These are phyloP conservation scores for Selenia dentaria DNA, from an alignment of 2,888 invertebrate species.

Conservation along the genomic window DNA sequence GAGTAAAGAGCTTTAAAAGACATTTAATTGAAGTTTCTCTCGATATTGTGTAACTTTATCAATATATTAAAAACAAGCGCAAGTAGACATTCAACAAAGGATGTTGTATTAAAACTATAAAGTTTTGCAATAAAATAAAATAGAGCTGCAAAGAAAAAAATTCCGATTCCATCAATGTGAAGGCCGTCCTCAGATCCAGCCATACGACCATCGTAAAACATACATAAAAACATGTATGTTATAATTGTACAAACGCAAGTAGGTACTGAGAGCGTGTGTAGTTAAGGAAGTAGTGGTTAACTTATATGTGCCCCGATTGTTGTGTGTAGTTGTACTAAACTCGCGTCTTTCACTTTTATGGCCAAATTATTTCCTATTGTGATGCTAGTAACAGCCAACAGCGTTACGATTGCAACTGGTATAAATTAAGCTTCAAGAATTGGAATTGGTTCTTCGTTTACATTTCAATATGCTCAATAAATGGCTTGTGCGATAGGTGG, in stretches of 20 bases:
- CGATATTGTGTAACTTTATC: too few relatives aligned
- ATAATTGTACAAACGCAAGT: slow-evolving; percentile 23
- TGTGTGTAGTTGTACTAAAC: slow-evolving; percentile 20
- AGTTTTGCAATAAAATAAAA: too few relatives aligned
- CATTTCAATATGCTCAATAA: too few relatives aligned
- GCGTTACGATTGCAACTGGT: not conserved
- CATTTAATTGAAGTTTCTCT: too few relatives aligned
- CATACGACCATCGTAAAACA: slow-evolving; percentile 5
- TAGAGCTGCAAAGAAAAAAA: too few relatives aligned
- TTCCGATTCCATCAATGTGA: too few relatives aligned
- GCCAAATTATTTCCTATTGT: slow-evolving; percentile 42
- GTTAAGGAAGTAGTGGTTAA: slow-evolving; percentile 31
- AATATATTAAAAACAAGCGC: too few relatives aligned
- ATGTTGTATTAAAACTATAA: too few relatives aligned
- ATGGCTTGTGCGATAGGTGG: too few relatives aligned
- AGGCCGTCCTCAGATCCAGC: slow-evolving; percentile 20
- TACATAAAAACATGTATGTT: slow-evolving; percentile 19
- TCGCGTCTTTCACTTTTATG: slow-evolving; percentile 53
- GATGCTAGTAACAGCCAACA: slow-evolving; percentile 13
- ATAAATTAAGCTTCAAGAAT: not conserved
- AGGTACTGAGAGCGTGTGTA: slow-evolving; percentile 14
- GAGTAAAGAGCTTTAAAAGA: too few relatives aligned
- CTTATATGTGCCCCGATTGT: slow-evolving; percentile 38
- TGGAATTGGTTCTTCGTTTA: too few relatives aligned
- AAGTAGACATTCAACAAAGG: too few relatives aligned